Evolutionary conservation across 2,888 invertebrate genomes (phyloP), one percentile per base, ranked within the genome.

Genomic region (Augochlorella aurata): DNA sequence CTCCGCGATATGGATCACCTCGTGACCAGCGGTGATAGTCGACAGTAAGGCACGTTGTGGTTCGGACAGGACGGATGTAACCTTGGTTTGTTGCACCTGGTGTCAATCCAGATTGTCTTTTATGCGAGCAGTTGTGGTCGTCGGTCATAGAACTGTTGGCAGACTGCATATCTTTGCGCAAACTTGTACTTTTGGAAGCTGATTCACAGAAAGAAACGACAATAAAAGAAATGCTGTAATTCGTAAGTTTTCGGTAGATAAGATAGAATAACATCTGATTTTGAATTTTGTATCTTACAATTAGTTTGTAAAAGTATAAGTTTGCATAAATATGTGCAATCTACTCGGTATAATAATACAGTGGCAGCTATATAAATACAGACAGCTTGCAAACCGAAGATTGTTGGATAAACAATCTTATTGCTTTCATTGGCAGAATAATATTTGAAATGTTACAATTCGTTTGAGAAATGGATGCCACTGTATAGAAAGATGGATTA

Each of bases 41-140:
- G 98, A 96, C 58, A 98, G 94, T 86, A 99, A 95, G 7, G 99
- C 99, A 79, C 98, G 95, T 94, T 99, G 99, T 49, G 99, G 98
- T 94, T 98, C 98, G 75, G 97, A 96, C 90, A 98, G 94, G 63
- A 98, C 96, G 65, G 97, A 97, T 77, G 98, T 97, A 90, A 99
- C 96, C 90, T 97, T 97, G 2, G 97, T 96, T 92, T 97, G 97
- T 92, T 98, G 97, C 63, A 97, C 95, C 96, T 97, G 88, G 69
- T 85, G 84, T 58, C 16, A 29, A 69, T 75, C 47, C 69, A 21
- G 49, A 12, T 50, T 52, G 12, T 7, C 21, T 71, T 66, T 67
- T 63, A 18, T 49, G 14, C 14, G 14, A 4, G 24, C 24, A 21
- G 24, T 58, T 58, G 58, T 24, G 21, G 1, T 58, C 24, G 58